Evolutionary conservation across 2,113 vertebrate genomes (phyloP), one percentile per base, ranked within the genome.

Genomic region (Dryoscopus gambensis): DNA sequence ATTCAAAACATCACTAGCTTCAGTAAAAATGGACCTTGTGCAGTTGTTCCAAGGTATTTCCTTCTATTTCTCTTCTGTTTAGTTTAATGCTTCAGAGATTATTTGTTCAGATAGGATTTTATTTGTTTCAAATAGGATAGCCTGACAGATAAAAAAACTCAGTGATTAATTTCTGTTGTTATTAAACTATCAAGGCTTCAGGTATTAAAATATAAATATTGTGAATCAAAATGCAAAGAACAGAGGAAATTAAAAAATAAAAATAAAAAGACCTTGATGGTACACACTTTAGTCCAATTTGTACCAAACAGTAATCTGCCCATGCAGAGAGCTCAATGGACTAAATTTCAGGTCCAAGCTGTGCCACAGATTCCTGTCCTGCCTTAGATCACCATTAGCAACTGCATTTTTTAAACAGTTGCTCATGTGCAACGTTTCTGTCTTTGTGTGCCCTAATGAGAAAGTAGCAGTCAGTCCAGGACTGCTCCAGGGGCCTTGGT

Each of bases 101-200:
- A 63, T 81, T 93, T 92, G 50, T 93, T 93, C 76, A 91, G 68
- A 56, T 87, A 89, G 19, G 52, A 50, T 80, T 89, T 87, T 87
- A 70, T 89, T 93, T 94, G 53, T 92, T 82, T 83, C 63, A 62
- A 70, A 53, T 42, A 62, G 25, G 40, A 75, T 75, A 87, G 24
- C 33, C 31, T 75, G 80, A 68, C 75, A 93, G 78, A 52, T 11
- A 84, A 47, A 84, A 91, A 88, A 87, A 70, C 28, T 55, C 46
- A 52, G 35, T 84, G 69, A 81, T 89, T 86, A 75, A 78, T 71
- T 90, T 64, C 55, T 50, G 16, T 42, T 83, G 53, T 86, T 93
- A 85, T 88, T 77, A 67, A 93, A 63, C 47, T 75, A 77, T 77
- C 50, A 59, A 46, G 55, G 19, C 30, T 65, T 62, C 47, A 81